Base-by-base conservation (phyloP, 92 coral and sea anemone genomes). In the Siderastrea radians region DNA sequence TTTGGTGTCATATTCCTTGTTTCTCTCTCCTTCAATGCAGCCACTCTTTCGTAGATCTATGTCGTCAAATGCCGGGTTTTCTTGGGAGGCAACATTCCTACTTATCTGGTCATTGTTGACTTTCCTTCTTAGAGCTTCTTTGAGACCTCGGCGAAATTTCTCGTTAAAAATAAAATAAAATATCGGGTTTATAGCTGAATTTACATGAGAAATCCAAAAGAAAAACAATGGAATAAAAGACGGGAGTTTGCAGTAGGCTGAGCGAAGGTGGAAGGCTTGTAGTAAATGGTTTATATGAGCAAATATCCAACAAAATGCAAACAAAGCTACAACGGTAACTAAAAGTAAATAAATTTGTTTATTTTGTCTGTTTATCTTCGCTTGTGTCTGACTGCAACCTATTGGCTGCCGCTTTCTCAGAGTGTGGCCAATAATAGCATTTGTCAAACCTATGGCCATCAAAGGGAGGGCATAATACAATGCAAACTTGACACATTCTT, bases 221-320 rank as follows among this genome's bases (percentile, higher is more conserved):
- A 53, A 74, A 45, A 17, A 26, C 2, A 74, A 46, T 2, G 79
- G 62, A 19, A 74, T 46, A 12, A 17, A 46, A 4, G 62, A 14
- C 52, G 62, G 79, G 49, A 74, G 79, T 3, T 45, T 44, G 15
- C 79, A 74, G 38, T 53, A 53, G 38, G 38, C 38, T 4, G 9
- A 17, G 6, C 48, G 52, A 5, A 1, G 9, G 1, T 10, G 19
- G 8, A 52, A 52, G 8, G 8, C 8, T 5, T 5, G 8, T 8
- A 90, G 49, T 9, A 90, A 75, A 54, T 90, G 93, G 62, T 85
- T 90, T 38, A 90, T 66, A 59, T 90, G 93, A 3, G 87, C 87
- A 13, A 89, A 89, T 75, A 84, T 83, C 93, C 93, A 90, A 58
- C 93, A 86, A 65, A 90, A 57, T 48, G 93, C 90, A 67, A 90